phyloP scores from a whole-genome alignment of 2,113 vertebrate genomes.

The Polypterus senegalus region DNA sequence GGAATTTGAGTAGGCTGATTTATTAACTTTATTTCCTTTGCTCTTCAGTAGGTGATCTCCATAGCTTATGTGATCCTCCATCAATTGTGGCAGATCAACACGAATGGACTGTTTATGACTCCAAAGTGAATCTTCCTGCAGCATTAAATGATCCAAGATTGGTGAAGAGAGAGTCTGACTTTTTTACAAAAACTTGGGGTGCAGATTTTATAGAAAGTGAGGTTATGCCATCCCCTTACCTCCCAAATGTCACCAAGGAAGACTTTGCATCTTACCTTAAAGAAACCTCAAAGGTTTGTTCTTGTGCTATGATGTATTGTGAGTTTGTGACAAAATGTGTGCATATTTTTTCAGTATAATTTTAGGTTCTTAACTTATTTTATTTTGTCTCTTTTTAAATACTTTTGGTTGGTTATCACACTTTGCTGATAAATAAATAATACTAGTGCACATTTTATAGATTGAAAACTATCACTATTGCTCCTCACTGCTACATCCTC shows the following conservation, averaged over 20 bases:
- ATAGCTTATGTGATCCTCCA: slow-evolving; percentile 66
- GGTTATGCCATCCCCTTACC: slow-evolving; percentile 85
- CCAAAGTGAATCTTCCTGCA: slow-evolving; percentile 95
- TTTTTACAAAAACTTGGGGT: slow-evolving; percentile 98
- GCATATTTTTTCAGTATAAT: background rate
- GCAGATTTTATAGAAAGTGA: slow-evolving; percentile 88
- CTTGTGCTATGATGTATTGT: background rate
- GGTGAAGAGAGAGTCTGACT: slow-evolving; percentile 94
- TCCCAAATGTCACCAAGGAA: slow-evolving; percentile 83
- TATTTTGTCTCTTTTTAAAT: too few species aligned
- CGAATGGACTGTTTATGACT: slow-evolving; percentile 93
- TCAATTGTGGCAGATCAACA: slow-evolving; percentile 88
- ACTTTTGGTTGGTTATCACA: too few species aligned
- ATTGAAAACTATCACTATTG: too few species aligned
- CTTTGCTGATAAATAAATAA: too few species aligned
- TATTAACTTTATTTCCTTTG: slow-evolving; percentile 24
- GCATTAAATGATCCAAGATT: slow-evolving; percentile 92
- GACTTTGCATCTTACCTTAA: slow-evolving; percentile 78
- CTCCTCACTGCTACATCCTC: too few species aligned
- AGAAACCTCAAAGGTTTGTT: slow-evolving; percentile 72
- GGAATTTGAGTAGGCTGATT: slow-evolving; percentile 5
- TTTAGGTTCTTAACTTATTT: too few species aligned
- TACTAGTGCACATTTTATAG: too few species aligned
- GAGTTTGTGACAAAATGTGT: background rate
- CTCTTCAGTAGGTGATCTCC: slow-evolving; percentile 51